Conservation (phyloP, 1,140 invertebrate genomes). For the Drosophila mauritiana region DNA sequence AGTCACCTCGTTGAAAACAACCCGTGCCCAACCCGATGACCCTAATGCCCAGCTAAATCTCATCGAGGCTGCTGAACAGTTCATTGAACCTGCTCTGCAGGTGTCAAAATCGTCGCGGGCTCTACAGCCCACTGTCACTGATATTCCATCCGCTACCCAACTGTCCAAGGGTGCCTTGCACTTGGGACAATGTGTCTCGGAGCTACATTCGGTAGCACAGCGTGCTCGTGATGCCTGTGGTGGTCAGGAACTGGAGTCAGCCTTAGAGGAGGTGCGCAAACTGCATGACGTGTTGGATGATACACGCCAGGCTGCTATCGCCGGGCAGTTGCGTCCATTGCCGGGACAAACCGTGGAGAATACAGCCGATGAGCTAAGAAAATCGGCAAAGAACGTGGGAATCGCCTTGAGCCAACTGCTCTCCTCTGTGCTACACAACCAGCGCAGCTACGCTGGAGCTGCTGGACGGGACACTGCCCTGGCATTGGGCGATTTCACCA, state of each 20-base stretch:
- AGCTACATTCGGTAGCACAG: conserved; percentile 89
- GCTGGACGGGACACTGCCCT: conserved; percentile 93
- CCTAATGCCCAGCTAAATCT: conserved; percentile 91
- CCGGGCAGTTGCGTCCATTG: conserved; percentile 90
- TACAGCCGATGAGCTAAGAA: conserved; percentile 89
- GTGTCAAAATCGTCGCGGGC: conserved; percentile 92
- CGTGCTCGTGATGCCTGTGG: conserved; percentile 95
- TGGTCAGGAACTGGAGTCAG: conserved; percentile 93
- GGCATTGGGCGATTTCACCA: conserved; percentile 89
- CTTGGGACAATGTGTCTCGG: conserved; percentile 85
- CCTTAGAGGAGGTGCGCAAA: conserved; percentile 91
- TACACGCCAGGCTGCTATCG: conserved; percentile 90
- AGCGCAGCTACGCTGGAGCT: conserved; percentile 92
- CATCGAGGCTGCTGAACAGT: conserved; percentile 94
- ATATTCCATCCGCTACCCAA: conserved; percentile 91
- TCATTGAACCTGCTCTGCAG: conserved; percentile 89
- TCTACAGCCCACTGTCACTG: conserved; percentile 93
- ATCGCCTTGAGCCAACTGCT: conserved; percentile 92
- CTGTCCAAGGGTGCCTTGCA: conserved; percentile 84
- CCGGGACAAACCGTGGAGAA: conserved; percentile 94
- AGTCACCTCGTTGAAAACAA: conserved; percentile 92
- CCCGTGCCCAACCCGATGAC: conserved; percentile 89
- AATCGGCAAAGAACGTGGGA: conserved; percentile 88
- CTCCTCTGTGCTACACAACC: conserved; percentile 93
- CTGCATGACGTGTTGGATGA: conserved; percentile 93